Percentiles rank a stretch among this genome's conserved stretches.
These are phyloP conservation scores for Sebastes flavidus DNA, from an alignment of 2,797 vertebrate genomes.

Conservation along the genomic window DNA sequence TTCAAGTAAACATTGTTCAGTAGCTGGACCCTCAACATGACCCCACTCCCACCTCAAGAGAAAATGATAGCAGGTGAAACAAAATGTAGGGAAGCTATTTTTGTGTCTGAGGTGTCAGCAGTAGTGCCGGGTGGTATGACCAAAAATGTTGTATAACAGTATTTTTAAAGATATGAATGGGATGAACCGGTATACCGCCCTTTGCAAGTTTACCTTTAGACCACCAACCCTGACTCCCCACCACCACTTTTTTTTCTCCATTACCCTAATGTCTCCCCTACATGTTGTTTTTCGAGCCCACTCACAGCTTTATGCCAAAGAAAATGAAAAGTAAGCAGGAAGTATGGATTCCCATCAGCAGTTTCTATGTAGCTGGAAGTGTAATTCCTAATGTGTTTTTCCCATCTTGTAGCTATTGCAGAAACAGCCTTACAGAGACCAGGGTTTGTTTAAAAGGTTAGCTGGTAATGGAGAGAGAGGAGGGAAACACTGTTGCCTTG, in stretches of 20 bases:
- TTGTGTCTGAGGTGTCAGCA: neutral
- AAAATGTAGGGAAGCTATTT: neutral
- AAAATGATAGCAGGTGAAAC: neutral
- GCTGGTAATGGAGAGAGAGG: constrained; percentile 52
- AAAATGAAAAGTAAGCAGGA: constrained; percentile 70
- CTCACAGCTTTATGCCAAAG: constrained; percentile 57
- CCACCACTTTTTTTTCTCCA: constrained; percentile 30
- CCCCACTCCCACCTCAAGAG: neutral
- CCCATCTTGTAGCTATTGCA: constrained; percentile 58
- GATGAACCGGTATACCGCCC: neutral
- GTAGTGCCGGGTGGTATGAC: neutral
- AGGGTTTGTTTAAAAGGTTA: constrained; percentile 75
- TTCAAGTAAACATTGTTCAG: neutral
- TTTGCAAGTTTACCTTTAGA: constrained; percentile 20
- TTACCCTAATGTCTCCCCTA: constrained; percentile 53
- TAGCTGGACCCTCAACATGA: neutral
- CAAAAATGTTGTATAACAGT: neutral
- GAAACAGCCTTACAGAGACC: constrained; percentile 56
- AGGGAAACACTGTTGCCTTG: constrained; percentile 38
- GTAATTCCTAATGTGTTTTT: constrained; percentile 68
- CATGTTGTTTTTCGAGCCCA: constrained; percentile 51
- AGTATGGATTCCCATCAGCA: constrained; percentile 69
- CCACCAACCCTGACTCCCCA: neutral
- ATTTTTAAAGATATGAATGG: neutral
- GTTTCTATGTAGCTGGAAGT: constrained; percentile 55